These are phyloP conservation scores for Blera fallax DNA, from an alignment of 2,888 invertebrate species.

Conservation along the genomic window DNA sequence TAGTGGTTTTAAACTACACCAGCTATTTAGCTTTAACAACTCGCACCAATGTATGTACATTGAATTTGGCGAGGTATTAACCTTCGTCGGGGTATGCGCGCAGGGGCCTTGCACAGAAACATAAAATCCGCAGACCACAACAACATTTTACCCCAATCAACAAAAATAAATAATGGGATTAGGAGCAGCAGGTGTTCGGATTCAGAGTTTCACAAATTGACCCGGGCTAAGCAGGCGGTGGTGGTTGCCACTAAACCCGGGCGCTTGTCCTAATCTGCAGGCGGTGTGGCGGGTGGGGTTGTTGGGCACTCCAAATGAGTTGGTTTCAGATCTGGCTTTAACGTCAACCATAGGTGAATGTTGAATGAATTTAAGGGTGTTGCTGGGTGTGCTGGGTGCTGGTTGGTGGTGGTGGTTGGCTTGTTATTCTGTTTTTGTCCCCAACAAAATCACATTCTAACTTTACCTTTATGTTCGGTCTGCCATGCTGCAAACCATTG, in stretches of 20 bases:
- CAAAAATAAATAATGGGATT: constrained; percentile 72
- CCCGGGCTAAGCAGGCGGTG: constrained; percentile 56
- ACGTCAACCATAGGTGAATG: constrained; percentile 43
- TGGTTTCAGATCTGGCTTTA: constrained; percentile 46
- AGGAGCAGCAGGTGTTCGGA: constrained; percentile 72
- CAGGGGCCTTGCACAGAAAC: constrained; percentile 11
- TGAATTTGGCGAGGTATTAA: constrained; percentile 49
- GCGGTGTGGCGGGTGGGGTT: constrained; percentile 19
- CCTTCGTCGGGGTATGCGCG: constrained; percentile 32
- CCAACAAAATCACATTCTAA: constrained; percentile 65
- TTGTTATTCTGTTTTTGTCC: constrained; percentile 64
- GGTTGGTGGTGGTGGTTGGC: constrained; percentile 15
- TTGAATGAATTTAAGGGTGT: constrained; percentile 21
- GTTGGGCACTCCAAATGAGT: constrained; percentile 48
- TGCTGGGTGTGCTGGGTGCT: no score
- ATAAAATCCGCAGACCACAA: constrained; percentile 66
- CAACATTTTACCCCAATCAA: constrained; percentile 70
- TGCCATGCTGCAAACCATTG: constrained; percentile 61
- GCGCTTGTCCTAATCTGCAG: constrained; percentile 65
- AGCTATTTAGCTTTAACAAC: constrained; percentile 47
- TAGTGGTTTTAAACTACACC: constrained; percentile 59
- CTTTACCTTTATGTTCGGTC: constrained; percentile 56
- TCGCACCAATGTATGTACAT: constrained; percentile 31
- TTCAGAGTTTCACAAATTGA: constrained; percentile 69
- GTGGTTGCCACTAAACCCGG: constrained; percentile 58